Percentiles rank a stretch among this genome's conserved stretches.
Evolutionary conservation across 2,888 invertebrate genomes (phyloP).

Genomic region (Ornithoptera priamus): DNA sequence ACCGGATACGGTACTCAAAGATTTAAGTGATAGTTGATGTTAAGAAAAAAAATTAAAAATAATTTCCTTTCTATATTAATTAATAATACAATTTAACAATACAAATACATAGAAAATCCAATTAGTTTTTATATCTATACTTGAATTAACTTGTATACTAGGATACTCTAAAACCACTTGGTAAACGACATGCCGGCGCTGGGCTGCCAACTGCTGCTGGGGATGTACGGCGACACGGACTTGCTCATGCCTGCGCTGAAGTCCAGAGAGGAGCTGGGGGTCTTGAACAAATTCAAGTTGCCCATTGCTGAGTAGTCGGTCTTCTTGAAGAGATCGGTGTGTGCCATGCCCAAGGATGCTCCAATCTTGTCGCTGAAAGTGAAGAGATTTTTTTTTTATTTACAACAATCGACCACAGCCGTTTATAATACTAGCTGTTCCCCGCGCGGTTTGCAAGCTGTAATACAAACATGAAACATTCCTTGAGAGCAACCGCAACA

Average conservation of each 20-base stretch:
- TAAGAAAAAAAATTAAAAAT: too few relatives aligned
- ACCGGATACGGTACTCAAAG: too few relatives aligned
- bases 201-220: conserved; percentile 41
- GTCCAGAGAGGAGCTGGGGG: conserved; percentile 42
- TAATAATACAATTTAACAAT: not conserved
- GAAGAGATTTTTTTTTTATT: not conserved
- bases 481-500: too few relatives aligned
- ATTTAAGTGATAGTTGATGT: too few relatives aligned
- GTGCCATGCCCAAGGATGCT: conserved; percentile 41
- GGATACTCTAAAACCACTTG: conserved; percentile 32
- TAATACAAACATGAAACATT: too few relatives aligned
- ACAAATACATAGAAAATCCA: not conserved
- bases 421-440: too few relatives aligned
- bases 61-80: not conserved
- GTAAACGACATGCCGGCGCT: conserved; percentile 35
- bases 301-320: conserved; percentile 46
- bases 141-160: too few relatives aligned
- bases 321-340: conserved; percentile 42
- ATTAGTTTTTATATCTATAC: too few relatives aligned
- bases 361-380: conserved; percentile 39
- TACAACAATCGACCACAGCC: too few relatives aligned
- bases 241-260: conserved; percentile 43
- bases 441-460: too few relatives aligned
- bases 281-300: conserved; percentile 45
- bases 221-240: conserved; percentile 41